These are phyloP conservation scores for Platichthys stellatus DNA, from an alignment of 2,113 vertebrate genomes.

Conservation along the genomic window DNA sequence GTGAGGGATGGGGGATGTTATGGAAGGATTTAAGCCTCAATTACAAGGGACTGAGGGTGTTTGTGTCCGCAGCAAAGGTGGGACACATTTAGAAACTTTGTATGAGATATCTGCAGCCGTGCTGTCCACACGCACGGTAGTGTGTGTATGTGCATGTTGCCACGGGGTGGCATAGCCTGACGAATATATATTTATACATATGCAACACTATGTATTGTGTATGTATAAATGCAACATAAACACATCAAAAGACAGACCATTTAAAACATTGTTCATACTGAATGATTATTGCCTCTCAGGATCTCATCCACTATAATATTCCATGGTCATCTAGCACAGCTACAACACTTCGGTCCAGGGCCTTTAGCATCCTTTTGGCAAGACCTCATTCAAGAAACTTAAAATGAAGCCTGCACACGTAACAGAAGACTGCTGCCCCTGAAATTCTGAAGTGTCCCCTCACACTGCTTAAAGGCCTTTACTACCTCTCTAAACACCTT, in stretches of 20 bases:
- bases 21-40: slow-evolving; percentile 80
- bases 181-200: slow-evolving; percentile 39
- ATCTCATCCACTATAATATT: background rate
- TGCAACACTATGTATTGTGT: too few species aligned
- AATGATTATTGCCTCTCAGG: background rate
- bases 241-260: too few species aligned
- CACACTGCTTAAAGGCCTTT: background rate
- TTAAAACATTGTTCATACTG: background rate
- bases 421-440: background rate
- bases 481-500: background rate
- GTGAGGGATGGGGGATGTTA: slow-evolving; percentile 67
- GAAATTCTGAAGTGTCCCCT: background rate
- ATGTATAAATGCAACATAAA: too few species aligned
- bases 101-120: slow-evolving; percentile 9
- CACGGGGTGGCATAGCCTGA: slow-evolving; percentile 74
- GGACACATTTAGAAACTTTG: slow-evolving; percentile 55
- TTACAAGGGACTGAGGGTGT: slow-evolving; percentile 76
- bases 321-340: background rate
- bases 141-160: slow-evolving; percentile 17
- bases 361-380: background rate
- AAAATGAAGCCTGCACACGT: background rate
- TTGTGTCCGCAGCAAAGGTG: slow-evolving; percentile 73
- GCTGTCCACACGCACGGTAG: too few species aligned
- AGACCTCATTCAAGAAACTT: background rate
- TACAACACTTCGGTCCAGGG: background rate